A percentile compares a stretch with the other conserved stretches of the same genome.
phyloP scores from a whole-genome alignment of 2,888 invertebrate species.

The Craniophora ligustri region DNA sequence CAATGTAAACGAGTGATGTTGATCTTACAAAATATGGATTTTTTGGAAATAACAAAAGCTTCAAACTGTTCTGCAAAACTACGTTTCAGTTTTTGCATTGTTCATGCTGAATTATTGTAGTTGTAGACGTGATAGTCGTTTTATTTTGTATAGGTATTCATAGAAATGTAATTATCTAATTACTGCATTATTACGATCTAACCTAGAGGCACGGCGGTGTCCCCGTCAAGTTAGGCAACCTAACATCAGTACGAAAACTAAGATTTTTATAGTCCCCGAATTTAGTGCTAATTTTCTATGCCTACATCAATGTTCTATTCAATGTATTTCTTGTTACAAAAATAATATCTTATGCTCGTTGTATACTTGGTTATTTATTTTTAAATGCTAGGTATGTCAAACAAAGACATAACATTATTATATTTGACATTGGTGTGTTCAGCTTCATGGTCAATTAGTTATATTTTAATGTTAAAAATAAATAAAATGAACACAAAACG shows the following conservation, averaged over 20 bases:
- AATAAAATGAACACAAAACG: slow-evolving; percentile 46
- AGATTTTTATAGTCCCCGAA: slow-evolving; percentile 42
- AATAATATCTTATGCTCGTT: no score
- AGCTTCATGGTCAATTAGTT: slow-evolving; percentile 38
- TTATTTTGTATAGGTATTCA: no score
- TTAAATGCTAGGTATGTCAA: no score
- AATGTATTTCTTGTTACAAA: no score
- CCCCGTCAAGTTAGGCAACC: no score
- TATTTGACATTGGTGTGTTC: slow-evolving; percentile 39
- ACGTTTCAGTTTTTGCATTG: slow-evolving; percentile 15
- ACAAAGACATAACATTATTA: slow-evolving; percentile 18
- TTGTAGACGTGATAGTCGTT: slow-evolving; percentile 25
- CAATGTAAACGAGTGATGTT: slow-evolving; percentile 21
- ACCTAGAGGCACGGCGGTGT: no score
- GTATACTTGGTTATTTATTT: no score
- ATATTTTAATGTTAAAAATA: slow-evolving; percentile 48
- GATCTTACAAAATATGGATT: slow-evolving; percentile 23
- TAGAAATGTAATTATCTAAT: no score
- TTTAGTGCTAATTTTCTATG: no score
- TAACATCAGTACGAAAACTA: slow-evolving; percentile 39
- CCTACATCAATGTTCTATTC: no score
- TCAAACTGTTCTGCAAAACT: slow-evolving; percentile 6
- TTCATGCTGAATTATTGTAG: slow-evolving; percentile 36
- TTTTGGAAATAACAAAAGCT: slow-evolving; percentile 17
- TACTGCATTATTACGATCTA: slow-evolving; percentile 53